Evolutionary conservation across 1,140 invertebrate genomes (phyloP).

Genomic region (Anastatus disparis): DNA sequence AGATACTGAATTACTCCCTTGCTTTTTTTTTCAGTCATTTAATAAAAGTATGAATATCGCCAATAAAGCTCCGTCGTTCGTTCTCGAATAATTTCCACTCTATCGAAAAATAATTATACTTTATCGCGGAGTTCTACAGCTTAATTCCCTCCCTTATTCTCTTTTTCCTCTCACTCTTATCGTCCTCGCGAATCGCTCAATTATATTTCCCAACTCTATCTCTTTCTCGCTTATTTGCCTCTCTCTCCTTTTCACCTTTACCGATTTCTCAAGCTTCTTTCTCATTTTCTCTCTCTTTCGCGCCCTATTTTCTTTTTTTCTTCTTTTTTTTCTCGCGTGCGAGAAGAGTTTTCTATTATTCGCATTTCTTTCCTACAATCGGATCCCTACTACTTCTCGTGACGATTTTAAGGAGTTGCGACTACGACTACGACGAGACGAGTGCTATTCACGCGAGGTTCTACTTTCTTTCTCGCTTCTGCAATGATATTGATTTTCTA

Average conservation of each 20-base stretch:
- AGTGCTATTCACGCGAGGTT: background rate
- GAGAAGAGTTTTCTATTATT: constrained; percentile 26
- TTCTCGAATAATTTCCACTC: constrained; percentile 66
- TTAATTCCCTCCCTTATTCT: constrained; percentile 27
- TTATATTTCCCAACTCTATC: constrained; percentile 61
- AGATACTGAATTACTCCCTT: constrained; percentile 29
- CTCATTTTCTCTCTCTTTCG: constrained; percentile 7
- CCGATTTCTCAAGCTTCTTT: constrained; percentile 27
- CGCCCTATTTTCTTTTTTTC: constrained; percentile 17
- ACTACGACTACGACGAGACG: background rate
- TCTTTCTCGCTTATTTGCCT: constrained; percentile 45
- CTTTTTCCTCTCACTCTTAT: constrained; percentile 39
- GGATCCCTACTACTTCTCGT: background rate
- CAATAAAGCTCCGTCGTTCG: constrained; percentile 60
- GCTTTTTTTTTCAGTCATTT: constrained; percentile 54
- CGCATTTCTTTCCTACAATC: constrained; percentile 22
- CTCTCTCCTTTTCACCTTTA: constrained; percentile 36
- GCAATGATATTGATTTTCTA: constrained; percentile 23
- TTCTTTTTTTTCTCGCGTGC: background rate
- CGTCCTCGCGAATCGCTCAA: constrained; percentile 63
- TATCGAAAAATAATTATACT: constrained; percentile 68
- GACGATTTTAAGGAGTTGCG: constrained; percentile 27
- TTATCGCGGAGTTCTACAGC: constrained; percentile 57
- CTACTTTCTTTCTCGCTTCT: background rate
- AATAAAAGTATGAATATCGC: constrained; percentile 69